phyloP scores from a whole-genome alignment of 1,140 invertebrate genomes.

The Cherax destructor region DNA sequence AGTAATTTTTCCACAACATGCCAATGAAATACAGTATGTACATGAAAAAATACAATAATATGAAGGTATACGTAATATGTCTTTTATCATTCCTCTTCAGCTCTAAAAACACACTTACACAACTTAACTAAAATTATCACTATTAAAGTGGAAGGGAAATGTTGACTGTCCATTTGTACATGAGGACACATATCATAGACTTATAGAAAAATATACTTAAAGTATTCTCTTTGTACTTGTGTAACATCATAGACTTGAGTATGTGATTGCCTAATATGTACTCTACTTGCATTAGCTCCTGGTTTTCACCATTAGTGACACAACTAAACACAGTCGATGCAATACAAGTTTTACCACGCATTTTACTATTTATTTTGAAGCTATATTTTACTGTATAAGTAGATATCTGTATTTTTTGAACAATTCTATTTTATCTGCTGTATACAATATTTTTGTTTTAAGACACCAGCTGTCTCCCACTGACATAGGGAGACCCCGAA shows the following conservation, averaged over 20 bases:
- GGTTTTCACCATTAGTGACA: background rate
- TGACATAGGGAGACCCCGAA: too few species aligned
- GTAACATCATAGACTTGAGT: background rate
- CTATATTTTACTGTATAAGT: too few species aligned
- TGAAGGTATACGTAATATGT: too few species aligned
- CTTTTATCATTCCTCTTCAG: too few species aligned
- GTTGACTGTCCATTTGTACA: slow-evolving; percentile 13
- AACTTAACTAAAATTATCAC: background rate
- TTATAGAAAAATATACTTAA: background rate
- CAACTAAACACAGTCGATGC: background rate
- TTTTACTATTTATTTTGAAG: too few species aligned
- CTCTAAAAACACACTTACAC: too few species aligned
- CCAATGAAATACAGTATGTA: background rate
- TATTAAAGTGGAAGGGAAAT: slow-evolving; percentile 11
- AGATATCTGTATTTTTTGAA: too few species aligned
- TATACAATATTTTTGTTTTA: too few species aligned
- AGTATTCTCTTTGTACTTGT: background rate
- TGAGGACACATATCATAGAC: background rate
- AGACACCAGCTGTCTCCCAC: too few species aligned
- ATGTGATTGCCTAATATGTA: background rate
- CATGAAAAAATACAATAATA: background rate
- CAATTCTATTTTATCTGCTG: too few species aligned
- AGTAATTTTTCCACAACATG: too few species aligned
- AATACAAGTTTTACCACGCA: too few species aligned
- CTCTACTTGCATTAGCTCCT: background rate